Evolutionary conservation across 2,797 vertebrate genomes (phyloP), one percentile per base, ranked within the genome.

Genomic region (Trematomus bernacchii): DNA sequence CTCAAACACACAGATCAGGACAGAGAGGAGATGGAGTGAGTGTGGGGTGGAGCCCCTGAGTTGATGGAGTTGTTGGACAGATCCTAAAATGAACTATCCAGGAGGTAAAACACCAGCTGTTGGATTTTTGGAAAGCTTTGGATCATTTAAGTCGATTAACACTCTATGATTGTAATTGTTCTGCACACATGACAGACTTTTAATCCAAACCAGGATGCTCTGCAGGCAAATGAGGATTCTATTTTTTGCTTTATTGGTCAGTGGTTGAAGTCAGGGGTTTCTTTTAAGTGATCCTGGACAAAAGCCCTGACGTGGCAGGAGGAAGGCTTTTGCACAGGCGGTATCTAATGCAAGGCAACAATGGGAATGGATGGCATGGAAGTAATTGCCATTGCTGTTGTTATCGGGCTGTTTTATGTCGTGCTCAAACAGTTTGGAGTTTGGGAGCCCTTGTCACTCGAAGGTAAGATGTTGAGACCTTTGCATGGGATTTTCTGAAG

Each of bases 361-460:
- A 96, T 97, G 97, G 96, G 83, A 57, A 84, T 96, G 84, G 96
- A 97, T 57, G 97, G 96, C 76, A 98, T 99, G 97, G 98, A 98
- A 90, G 79, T 98, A 44, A 96, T 97, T 37, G 97, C 97, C 16
- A 93, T 98, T 76, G 93, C 90, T 2, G 97, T 97, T 79, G 95
- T 99, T 74, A 93, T 96, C 42, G 90, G 96, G 80, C 94, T 98
- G 48, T 97, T 97, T 94, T 84, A 96, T 88, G 93, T 97, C 1
- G 96, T 98, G 64, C 97, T 98, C 85, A 98, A 98, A 90, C 98
- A 99, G 94, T 98, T 99, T 84, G 97, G 97, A 74, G 94, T 98
- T 84, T 94, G 96, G 94, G 97, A 98, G 55, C 96, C 97, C 40
- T 93, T 97, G 90, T 96, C 96, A 3, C 87, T 95, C 81, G 96